Conservation (phyloP, 64 coral and sea anemone species). For the Hydrozoanthus tunicans region DNA sequence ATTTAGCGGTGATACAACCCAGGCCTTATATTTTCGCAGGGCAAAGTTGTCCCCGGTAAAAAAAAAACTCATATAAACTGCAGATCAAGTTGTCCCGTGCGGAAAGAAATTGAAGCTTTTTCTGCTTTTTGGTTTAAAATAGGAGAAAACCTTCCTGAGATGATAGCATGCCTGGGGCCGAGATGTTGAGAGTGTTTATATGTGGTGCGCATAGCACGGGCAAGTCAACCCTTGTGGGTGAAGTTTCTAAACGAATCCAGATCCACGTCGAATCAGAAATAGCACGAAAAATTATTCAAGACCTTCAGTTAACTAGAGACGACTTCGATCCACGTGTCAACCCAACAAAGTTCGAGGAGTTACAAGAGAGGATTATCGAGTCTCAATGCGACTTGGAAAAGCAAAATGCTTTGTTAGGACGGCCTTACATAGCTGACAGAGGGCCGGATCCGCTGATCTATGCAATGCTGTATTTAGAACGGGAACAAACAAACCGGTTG, state of each 20-base stretch:
- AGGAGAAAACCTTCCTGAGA: no score
- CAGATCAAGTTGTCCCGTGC: no score
- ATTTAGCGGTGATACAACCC: no score
- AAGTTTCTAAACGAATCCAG: conserved; percentile 54
- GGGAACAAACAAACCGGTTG: conserved; percentile 47
- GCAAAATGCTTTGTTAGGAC: conserved; percentile 23
- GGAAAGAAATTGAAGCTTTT: no score
- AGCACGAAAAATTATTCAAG: conserved; percentile 74
- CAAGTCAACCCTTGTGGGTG: conserved; percentile 78
- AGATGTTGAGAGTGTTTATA: conserved; percentile 76
- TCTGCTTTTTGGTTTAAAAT: no score
- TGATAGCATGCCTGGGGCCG: no score
- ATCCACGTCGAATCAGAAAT: conserved; percentile 72
- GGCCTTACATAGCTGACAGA: conserved; percentile 80
- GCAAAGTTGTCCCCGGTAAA: no score
- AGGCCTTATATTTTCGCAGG: no score
- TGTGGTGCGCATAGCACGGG: conserved; percentile 96
- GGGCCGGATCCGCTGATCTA: conserved; percentile 91
- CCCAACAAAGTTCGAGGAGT: conserved; percentile 71
- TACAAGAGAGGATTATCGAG: conserved; percentile 78
- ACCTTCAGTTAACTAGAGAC: conserved; percentile 70
- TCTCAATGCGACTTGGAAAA: conserved; percentile 60
- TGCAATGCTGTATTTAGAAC: conserved; percentile 71
- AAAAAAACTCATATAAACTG: no score
- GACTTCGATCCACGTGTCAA: conserved; percentile 86